Base-by-base conservation (phyloP, 2,888 invertebrate species). In the Napeogenes inachia region DNA sequence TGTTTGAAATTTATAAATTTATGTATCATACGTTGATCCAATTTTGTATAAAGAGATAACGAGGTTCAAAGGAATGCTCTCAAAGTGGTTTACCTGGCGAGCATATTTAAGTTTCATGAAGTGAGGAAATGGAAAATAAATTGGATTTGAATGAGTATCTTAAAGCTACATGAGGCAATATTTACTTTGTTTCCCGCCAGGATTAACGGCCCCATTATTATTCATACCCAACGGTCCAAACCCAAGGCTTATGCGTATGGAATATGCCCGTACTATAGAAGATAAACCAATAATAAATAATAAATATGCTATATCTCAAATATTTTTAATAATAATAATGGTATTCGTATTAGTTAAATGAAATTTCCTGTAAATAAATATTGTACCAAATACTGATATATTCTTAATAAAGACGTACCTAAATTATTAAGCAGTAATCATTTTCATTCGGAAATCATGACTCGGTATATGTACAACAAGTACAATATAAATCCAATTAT, bases 51-150 rank as follows among this genome's bases (percentile, higher is more conserved):
- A 85, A 81, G 74, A 87, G 81, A 87, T 88, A 86, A 85, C 76
- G 81, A 69, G 79, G 83, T 87, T 89, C 90, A 90, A 89, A 90
- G 89, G 85, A 89, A 88, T 84, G 84, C 87, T 85, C 78, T 84
- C 80, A 87, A 83, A 87, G 87, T 88, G 90, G 87, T 87, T 85
- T 87, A 89, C 87, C 88, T 87, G 80, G 84, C 80, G 80, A 88
- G 79, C 87, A 87, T 87, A 87, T 89, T 90, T 89, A 89, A 89
- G 87, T 89, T 89, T 87, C 88, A 89, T 85, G 86, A 86, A 87
- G 86, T 90, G 85, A 78, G 89, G 85, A 87, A 89, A 90, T 89
- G 88, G 90, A 84, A 90, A 87, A 89, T 89, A 90, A 90, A 89
- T 89, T 89, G 84, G 80, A 87, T 89, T 87, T 85, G 83, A 84